Conservation (phyloP, 2,113 vertebrate species). For the Xyliphius kryptos region DNA sequence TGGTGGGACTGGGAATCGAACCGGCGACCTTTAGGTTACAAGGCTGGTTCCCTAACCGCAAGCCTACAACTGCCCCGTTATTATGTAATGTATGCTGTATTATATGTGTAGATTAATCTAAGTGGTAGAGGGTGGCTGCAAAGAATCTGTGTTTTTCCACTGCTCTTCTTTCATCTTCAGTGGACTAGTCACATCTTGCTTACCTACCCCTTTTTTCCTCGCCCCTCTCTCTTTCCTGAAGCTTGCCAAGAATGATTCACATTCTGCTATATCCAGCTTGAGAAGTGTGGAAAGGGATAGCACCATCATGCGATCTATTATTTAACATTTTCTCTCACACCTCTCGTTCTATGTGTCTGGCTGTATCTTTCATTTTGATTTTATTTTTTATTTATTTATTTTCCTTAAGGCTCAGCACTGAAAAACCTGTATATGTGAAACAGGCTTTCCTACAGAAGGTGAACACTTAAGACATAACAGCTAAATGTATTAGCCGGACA, state of each 20-base stretch:
- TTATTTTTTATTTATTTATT: neutral
- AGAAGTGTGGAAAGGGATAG: slow-evolving; percentile 33
- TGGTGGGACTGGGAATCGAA: no score
- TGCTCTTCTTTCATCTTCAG: neutral
- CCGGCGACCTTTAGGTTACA: no score
- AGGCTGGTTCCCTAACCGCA: no score
- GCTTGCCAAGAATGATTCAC: slow-evolving; percentile 60
- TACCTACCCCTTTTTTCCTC: slow-evolving; percentile 2
- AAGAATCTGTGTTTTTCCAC: neutral
- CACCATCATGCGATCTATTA: slow-evolving; percentile 34
- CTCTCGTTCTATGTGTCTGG: slow-evolving; percentile 5
- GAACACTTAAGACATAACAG: no score
- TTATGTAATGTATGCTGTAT: no score
- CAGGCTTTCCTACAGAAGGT: no score
- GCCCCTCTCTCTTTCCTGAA: neutral
- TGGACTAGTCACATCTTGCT: slow-evolving; percentile 29
- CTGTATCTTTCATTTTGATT: no score
- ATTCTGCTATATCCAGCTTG: slow-evolving; percentile 47
- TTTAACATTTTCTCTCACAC: slow-evolving; percentile 21
- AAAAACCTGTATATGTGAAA: neutral
- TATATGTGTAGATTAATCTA: no score
- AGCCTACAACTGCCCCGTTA: no score
- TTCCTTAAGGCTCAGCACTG: neutral
- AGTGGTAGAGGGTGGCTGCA: no score
- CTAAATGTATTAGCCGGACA: no score